These are phyloP conservation scores for Brachionus sp. DNA, from an alignment of 1,140 invertebrate species.

Conservation along the genomic window DNA sequence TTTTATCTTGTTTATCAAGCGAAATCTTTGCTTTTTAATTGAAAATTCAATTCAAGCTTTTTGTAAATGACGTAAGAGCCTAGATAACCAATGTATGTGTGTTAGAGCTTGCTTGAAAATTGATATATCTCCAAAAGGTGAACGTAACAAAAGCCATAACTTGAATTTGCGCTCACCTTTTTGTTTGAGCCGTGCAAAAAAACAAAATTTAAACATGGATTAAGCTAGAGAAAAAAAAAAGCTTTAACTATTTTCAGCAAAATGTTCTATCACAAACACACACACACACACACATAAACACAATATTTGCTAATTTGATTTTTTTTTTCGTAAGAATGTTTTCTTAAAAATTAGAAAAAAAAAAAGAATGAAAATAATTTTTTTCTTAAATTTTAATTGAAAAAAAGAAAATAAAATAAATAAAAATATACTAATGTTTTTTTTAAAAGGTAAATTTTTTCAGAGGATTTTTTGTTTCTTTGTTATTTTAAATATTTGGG, in stretches of 20 bases:
- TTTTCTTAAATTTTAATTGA: no score
- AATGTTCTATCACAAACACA: neutral
- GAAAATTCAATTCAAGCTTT: slow-evolving; percentile 32
- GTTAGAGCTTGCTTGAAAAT: neutral
- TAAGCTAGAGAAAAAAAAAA: neutral
- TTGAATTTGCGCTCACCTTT: slow-evolving; percentile 9
- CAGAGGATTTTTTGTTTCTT: neutral
- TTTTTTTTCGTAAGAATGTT: no score
- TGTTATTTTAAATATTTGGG: neutral
- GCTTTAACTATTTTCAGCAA: neutral
- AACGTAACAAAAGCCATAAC: neutral
- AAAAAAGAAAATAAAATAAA: no score
- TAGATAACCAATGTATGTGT: neutral
- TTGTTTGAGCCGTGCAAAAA: neutral
- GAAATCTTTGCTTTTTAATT: neutral
- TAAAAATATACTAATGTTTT: no score
- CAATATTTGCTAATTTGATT: no score
- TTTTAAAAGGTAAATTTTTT: no score
- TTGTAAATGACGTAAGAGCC: neutral
- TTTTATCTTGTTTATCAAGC: slow-evolving; percentile 24
- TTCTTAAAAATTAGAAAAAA: no score
- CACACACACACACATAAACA: no score
- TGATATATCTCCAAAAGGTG: slow-evolving; percentile 7
- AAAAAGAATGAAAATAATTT: no score
- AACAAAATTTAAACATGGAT: slow-evolving; percentile 24